Conservation (phyloP, 2,888 invertebrate species). For the Rotaria macrura region DNA sequence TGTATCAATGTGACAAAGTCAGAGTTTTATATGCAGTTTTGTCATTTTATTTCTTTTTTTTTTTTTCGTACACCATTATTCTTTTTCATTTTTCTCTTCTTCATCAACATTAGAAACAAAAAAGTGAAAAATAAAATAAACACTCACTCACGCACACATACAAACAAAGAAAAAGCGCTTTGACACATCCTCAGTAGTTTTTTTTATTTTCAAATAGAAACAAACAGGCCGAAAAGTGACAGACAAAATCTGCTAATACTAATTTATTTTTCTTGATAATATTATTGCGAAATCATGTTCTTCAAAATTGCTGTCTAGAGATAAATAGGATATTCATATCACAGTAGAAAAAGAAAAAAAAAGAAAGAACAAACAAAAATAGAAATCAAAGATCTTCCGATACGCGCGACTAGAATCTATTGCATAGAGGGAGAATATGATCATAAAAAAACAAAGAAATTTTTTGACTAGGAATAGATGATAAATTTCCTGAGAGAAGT, state of each 20-base stretch:
- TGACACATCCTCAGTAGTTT: not conserved
- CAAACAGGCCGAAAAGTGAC: not conserved
- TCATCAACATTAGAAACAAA: not conserved
- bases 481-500: not conserved
- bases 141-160: not conserved
- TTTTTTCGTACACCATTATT: not conserved
- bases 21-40: not conserved
- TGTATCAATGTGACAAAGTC: too few species aligned
- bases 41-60: not conserved
- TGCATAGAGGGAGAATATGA: not conserved
- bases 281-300: not conserved
- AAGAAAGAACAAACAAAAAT: not conserved
- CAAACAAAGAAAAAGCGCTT: not conserved
- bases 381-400: not conserved
- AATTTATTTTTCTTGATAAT: not conserved
- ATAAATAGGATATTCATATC: not conserved
- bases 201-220: not conserved
- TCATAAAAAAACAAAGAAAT: not conserved
- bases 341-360: not conserved
- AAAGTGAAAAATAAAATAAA: conserved; percentile 15
- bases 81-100: not conserved
- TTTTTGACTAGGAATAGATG: conserved; percentile 4
- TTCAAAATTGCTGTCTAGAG: not conserved
- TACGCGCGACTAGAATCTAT: not conserved
- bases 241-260: not conserved